A percentile compares a stretch with the other conserved stretches of the same genome.
phyloP scores from a whole-genome alignment of 2,797 vertebrate species.

The Toxotes lorentzi region DNA sequence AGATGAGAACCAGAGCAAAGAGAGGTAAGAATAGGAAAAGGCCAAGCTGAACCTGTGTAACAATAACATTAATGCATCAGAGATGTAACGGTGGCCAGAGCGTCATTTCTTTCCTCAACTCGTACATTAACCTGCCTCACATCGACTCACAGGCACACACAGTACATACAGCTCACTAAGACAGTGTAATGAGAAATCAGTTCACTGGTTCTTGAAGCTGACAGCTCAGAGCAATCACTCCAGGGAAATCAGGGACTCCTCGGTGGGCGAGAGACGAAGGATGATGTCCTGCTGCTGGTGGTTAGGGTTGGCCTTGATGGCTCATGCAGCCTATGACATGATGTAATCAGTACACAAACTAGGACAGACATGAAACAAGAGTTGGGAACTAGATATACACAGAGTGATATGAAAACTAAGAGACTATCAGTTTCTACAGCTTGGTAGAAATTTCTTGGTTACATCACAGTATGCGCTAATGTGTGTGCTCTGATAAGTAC shows the following conservation, averaged over 20 bases:
- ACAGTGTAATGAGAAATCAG: conserved; percentile 46
- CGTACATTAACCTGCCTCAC: not conserved
- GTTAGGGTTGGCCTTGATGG: not conserved
- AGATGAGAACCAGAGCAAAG: conserved; percentile 17
- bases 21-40: not conserved
- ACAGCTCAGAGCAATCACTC: conserved; percentile 38
- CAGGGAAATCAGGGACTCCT: conserved; percentile 45
- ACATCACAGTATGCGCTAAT: not conserved
- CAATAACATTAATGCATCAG: not conserved
- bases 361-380: not conserved
- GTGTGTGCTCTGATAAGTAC: not conserved
- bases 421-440: not conserved
- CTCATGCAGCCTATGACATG: not conserved
- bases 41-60: not conserved
- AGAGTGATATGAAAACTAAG: not conserved
- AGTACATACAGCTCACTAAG: conserved; percentile 4
- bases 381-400: not conserved
- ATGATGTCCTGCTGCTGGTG: conserved; percentile 13
- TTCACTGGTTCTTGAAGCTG: conserved; percentile 15
- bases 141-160: conserved; percentile 6
- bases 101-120: not conserved
- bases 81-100: not conserved
- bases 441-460: not conserved
- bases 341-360: conserved; percentile 4
- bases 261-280: conserved; percentile 1